Conservation (phyloP, 2,113 vertebrate species). For the Eclectus roratus region DNA sequence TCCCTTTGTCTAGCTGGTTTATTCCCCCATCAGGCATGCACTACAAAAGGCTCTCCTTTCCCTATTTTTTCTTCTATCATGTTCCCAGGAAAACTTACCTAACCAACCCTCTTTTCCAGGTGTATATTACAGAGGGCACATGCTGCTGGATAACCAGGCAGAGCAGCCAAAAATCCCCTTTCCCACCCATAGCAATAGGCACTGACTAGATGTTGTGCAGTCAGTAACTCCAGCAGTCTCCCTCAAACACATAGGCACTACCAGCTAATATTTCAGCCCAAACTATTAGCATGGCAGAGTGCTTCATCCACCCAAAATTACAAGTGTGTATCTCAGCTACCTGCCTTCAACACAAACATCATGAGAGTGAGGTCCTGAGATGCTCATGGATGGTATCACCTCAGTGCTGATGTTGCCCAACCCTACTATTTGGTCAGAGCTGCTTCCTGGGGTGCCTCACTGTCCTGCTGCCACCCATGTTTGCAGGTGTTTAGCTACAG, state of each 20-base stretch:
- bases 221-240: background rate
- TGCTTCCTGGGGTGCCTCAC: background rate
- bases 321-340: background rate
- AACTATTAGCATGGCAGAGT: background rate
- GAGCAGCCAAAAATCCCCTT: background rate
- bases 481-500: background rate
- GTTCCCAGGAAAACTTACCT: background rate
- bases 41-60: background rate
- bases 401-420: background rate
- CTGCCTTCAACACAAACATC: background rate
- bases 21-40: background rate
- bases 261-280: background rate
- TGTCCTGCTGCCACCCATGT: background rate
- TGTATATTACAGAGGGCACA: background rate
- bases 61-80: fast-evolving
- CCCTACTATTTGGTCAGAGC: background rate
- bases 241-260: background rate
- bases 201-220: background rate
- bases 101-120: background rate
- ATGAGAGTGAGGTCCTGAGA: background rate
- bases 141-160: background rate
- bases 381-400: background rate
- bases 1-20: background rate
- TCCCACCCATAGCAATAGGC: background rate
- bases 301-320: background rate